These are phyloP conservation scores for Protobothrops mucrosquamatus DNA, from an alignment of 2,113 vertebrate genomes.

Conservation along the genomic window DNA sequence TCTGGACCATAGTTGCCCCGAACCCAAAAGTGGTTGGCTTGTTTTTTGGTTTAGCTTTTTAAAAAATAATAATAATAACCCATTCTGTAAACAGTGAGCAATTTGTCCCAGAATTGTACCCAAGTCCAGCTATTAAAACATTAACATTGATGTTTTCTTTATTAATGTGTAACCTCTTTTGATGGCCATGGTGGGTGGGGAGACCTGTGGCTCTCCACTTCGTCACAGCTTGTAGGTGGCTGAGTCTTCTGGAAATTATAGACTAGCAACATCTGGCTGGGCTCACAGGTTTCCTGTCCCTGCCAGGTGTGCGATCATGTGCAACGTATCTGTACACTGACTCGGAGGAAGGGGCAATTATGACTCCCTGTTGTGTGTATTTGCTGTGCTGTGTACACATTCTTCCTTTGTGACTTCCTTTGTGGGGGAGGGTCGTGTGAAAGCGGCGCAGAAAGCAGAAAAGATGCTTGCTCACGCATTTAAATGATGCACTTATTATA, in stretches of 20 bases:
- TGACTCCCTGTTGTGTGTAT: neutral
- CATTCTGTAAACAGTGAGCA: neutral
- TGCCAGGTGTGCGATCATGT: neutral
- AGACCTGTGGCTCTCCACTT: neutral
- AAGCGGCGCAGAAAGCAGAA: neutral
- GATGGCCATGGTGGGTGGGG: neutral
- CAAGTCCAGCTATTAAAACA: neutral
- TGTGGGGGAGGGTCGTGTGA: neutral
- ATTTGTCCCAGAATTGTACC: neutral
- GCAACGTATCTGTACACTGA: neutral
- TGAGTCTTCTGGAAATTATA: neutral
- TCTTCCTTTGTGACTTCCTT: neutral
- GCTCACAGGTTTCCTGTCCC: neutral
- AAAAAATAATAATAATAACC: neutral
- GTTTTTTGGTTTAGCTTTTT: neutral
- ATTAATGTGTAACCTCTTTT: neutral
- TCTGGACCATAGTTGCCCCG: neutral
- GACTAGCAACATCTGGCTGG: neutral
- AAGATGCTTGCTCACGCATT: neutral
- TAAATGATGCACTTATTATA: neutral
- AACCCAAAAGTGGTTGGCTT: neutral
- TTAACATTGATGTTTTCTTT: neutral
- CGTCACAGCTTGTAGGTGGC: neutral
- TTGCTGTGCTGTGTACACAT: neutral
- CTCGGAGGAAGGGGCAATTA: neutral